Evolutionary conservation across 1,140 invertebrate genomes (phyloP), one percentile per base, ranked within the genome.

Genomic region (Drosophila lini): DNA sequence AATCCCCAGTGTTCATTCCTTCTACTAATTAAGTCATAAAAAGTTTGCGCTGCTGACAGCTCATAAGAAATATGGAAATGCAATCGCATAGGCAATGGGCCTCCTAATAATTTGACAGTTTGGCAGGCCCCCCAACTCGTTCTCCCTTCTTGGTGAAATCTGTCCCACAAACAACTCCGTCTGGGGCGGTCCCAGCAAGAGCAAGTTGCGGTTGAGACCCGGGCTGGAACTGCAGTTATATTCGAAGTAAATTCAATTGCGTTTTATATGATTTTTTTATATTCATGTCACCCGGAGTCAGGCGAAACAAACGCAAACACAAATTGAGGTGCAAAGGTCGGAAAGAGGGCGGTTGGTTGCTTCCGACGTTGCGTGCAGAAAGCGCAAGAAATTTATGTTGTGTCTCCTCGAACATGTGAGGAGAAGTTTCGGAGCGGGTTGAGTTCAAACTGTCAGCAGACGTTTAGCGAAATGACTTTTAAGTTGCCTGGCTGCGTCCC

Each of bases 201-300:
- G 19, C 38, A 22, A 34, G 50, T 88, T 88, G 80, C 73, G 82
- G 82, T 88, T 64, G 50, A 68, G 57, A 62, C 48, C 62, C 70
- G 15, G 40, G 50, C 62, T 69, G 55, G 16, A 73, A 78, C 52
- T 78, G 77, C 84, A 89, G 68, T 80, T 71, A 80, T 74, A 83
- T 80, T 80, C 76, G 83, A 83, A 83, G 82, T 78, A 84, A 84
- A 88, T 88, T 88, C 84, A 89, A 89, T 88, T 88, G 84, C 84
- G 84, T 81, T 89, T 84, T 89, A 88, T 84, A 88, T 81, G 84
- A 81, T 88, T 88, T 84, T 84, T 80, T 73, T 82, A 64, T 75
- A 84, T 80, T 80, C 76, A 81, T 81, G 84, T 89, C 84, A 88
- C 64, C 65, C 64, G 41, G 64, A 78, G 73, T 69, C 64, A 63